A percentile compares a stretch with the other conserved stretches of the same genome.
These are phyloP conservation scores for Brachyopa scutellaris DNA, from an alignment of 2,888 invertebrate species.

Conservation along the genomic window DNA sequence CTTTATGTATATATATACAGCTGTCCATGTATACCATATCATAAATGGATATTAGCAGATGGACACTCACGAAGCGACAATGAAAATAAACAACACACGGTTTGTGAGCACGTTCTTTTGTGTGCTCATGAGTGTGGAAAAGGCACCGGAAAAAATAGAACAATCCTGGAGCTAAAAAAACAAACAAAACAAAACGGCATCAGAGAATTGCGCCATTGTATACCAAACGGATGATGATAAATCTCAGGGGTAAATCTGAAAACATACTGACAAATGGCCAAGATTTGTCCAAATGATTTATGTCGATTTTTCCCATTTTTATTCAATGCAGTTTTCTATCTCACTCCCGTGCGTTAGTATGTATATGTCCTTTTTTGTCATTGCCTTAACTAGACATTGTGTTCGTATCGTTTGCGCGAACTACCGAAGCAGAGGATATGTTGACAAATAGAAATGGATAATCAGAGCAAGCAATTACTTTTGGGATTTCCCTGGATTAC, in stretches of 20 bases:
- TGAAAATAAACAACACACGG: conserved; percentile 14
- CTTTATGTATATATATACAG: too few species aligned
- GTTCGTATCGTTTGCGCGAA: conserved; percentile 12
- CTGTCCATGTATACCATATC: conserved; percentile 13
- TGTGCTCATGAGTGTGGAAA: conserved; percentile 7
- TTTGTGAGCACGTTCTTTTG: conserved; percentile 12
- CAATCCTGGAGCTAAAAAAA: conserved; percentile 1
- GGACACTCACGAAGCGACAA: conserved; percentile 24
- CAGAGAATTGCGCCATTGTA: conserved; percentile 48
- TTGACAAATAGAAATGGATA: conserved; percentile 66
- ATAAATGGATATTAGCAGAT: conserved; percentile 27
- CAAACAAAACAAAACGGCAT: not conserved
- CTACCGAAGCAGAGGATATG: conserved; percentile 42
- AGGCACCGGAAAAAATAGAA: not conserved
- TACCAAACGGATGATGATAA: conserved; percentile 66
- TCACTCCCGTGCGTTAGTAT: conserved; percentile 12
- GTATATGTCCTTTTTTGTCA: conserved; percentile 27
- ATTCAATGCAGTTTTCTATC: conserved; percentile 41
- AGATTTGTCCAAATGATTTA: conserved; percentile 70
- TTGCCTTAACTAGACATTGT: conserved; percentile 33
- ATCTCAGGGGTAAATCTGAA: conserved; percentile 69
- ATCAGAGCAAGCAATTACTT: conserved; percentile 67
- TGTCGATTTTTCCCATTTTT: conserved; percentile 46
- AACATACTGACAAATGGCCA: conserved; percentile 70
- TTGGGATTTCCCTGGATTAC: conserved; percentile 61